Evolutionary conservation across 2,113 vertebrate genomes (phyloP).

Genomic region (Crypturellus undulatus): DNA sequence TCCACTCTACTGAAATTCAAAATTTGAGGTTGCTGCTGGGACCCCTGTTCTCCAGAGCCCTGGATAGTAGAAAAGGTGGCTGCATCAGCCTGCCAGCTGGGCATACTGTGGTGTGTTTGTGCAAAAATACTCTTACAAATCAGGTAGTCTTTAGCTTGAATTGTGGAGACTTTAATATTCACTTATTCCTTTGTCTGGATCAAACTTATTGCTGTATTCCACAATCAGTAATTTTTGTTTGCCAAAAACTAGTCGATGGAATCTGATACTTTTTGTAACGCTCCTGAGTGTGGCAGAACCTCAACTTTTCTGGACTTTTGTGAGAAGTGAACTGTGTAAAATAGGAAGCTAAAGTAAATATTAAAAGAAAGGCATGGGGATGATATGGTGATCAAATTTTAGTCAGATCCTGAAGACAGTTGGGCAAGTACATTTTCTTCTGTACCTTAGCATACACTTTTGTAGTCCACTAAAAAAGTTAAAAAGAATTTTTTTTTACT

Average conservation of each 20-base stretch:
- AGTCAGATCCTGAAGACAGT: background rate
- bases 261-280: background rate
- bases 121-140: background rate
- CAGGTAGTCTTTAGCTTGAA: background rate
- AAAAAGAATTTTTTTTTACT: too few species aligned
- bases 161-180: background rate
- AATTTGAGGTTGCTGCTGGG: background rate
- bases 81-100: background rate
- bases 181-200: background rate
- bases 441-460: background rate
- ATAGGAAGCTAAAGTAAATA: background rate
- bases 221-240: background rate
- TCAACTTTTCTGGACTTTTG: rapidly evolving
- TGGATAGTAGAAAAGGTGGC: background rate
- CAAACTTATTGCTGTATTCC: background rate
- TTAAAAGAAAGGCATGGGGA: background rate
- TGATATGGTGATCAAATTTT: background rate
- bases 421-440: background rate
- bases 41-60: background rate
- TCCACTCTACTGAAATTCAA: background rate
- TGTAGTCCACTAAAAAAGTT: too few species aligned
- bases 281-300: background rate
- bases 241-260: background rate
- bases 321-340: background rate
- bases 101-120: background rate